A percentile compares a stretch with the other conserved stretches of the same genome.
phyloP scores from a whole-genome alignment of 2,797 vertebrate genomes.

The Mastacembelus armatus region DNA sequence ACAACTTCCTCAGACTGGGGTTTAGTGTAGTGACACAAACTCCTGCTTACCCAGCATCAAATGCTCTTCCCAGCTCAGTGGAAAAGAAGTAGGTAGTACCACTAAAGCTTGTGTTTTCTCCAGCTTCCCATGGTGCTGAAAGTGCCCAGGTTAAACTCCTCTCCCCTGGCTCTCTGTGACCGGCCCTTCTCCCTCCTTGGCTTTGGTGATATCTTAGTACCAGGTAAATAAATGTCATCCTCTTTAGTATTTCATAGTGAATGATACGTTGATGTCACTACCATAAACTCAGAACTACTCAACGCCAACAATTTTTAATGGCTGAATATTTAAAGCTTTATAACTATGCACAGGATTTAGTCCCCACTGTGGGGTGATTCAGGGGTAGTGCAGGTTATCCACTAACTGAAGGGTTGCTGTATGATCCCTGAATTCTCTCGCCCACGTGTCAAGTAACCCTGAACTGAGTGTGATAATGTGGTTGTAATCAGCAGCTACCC shows the following conservation, averaged over 20 bases:
- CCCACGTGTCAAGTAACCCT: no score
- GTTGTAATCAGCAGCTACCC: background rate
- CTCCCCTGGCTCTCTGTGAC: slow-evolving; percentile 92
- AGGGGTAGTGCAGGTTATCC: no score
- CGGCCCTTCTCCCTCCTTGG: slow-evolving; percentile 96
- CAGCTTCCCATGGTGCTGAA: slow-evolving; percentile 99
- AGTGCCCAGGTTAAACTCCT: slow-evolving; percentile 93
- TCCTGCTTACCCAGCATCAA: background rate
- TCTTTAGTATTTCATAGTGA: background rate
- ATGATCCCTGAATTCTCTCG: no score
- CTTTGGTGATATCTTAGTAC: slow-evolving; percentile 96
- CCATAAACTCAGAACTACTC: background rate
- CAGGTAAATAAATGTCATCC: slow-evolving; percentile 84
- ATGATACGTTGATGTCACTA: background rate
- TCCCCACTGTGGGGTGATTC: no score
- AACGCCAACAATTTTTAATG: background rate
- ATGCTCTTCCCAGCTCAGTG: background rate
- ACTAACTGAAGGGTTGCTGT: no score
- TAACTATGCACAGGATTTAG: background rate
- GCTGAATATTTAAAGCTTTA: background rate
- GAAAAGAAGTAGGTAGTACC: background rate
- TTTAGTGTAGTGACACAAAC: background rate
- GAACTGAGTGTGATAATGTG: background rate
- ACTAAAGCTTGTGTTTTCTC: slow-evolving; percentile 24
- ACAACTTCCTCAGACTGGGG: background rate